Percentiles rank a stretch among this genome's conserved stretches.
These are phyloP conservation scores for Papilio dardanus DNA, from an alignment of 1,140 invertebrate genomes.

Conservation along the genomic window DNA sequence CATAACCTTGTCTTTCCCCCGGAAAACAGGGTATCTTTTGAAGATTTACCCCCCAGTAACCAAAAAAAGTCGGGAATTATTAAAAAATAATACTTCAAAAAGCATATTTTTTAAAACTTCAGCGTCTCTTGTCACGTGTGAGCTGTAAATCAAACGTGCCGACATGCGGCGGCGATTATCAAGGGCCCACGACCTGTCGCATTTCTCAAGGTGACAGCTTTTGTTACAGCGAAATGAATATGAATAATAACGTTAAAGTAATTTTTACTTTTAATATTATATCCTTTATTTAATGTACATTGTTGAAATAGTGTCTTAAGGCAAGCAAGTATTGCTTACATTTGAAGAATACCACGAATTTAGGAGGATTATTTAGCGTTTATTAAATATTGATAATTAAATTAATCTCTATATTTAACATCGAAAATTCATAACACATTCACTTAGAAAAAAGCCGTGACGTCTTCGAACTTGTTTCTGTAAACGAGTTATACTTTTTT, in stretches of 20 bases:
- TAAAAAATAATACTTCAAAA: not conserved
- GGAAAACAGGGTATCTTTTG: no score
- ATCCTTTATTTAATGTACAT: not conserved
- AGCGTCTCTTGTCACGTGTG: not conserved
- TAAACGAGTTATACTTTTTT: not conserved
- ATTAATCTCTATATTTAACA: no score
- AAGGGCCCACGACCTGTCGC: conserved; percentile 7
- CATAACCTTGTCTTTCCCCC: no score
- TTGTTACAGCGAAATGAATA: conserved; percentile 11
- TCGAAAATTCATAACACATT: no score
- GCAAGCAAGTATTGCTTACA: no score
- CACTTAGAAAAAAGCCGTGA: no score
- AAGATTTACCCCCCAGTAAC: no score
- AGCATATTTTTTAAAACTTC: not conserved
- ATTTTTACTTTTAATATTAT: not conserved
- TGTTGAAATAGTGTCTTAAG: not conserved
- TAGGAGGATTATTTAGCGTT: no score
- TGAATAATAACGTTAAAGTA: not conserved
- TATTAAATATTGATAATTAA: no score
- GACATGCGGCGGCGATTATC: conserved; percentile 15
- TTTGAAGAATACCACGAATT: not conserved
- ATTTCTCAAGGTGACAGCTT: conserved; percentile 1
- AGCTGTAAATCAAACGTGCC: not conserved
- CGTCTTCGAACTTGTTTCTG: no score
- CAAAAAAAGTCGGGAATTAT: no score